Percentiles rank a stretch among this genome's conserved stretches.
These are phyloP conservation scores for Galerucella nymphaeae DNA, from an alignment of 2,888 invertebrate genomes.

Conservation along the genomic window DNA sequence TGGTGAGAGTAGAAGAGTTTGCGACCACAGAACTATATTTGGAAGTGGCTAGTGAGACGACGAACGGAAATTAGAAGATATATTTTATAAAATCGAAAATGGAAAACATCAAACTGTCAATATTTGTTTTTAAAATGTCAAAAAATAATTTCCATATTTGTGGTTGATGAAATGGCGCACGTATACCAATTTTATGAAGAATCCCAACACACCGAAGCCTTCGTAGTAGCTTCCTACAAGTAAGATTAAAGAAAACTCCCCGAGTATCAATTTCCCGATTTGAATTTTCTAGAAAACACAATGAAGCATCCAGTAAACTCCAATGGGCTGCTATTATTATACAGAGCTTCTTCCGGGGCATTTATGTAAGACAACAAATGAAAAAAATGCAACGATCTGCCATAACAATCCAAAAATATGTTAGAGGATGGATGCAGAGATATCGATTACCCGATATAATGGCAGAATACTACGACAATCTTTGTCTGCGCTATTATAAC, in stretches of 20 bases:
- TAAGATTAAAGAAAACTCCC: constrained; percentile 39
- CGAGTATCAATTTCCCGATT: background rate
- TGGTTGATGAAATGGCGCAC: constrained; percentile 57
- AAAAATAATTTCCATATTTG: background rate
- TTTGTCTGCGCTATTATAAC: constrained; percentile 49
- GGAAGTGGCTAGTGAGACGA: too few relatives aligned
- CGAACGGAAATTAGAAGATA: too few relatives aligned
- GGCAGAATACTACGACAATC: constrained; percentile 46
- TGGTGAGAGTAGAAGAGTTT: too few relatives aligned
- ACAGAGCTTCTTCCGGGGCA: constrained; percentile 58
- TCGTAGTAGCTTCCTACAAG: constrained; percentile 50
- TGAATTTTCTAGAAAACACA: constrained; percentile 36
- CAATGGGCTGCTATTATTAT: constrained; percentile 57
- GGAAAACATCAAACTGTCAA: background rate
- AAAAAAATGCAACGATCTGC: constrained; percentile 52
- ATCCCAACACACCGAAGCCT: constrained; percentile 50
- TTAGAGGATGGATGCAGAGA: constrained; percentile 57
- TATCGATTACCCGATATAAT: constrained; percentile 49
- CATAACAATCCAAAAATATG: constrained; percentile 57
- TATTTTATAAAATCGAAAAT: too few relatives aligned
- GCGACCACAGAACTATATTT: too few relatives aligned
- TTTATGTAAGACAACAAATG: constrained; percentile 52
- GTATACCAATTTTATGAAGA: constrained; percentile 57
- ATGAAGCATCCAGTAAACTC: constrained; percentile 18
- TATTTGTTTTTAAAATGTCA: background rate